Evolutionary conservation across 2,113 vertebrate species (phyloP), one percentile per base, ranked within the genome.

Genomic region (Candoia aspera): DNA sequence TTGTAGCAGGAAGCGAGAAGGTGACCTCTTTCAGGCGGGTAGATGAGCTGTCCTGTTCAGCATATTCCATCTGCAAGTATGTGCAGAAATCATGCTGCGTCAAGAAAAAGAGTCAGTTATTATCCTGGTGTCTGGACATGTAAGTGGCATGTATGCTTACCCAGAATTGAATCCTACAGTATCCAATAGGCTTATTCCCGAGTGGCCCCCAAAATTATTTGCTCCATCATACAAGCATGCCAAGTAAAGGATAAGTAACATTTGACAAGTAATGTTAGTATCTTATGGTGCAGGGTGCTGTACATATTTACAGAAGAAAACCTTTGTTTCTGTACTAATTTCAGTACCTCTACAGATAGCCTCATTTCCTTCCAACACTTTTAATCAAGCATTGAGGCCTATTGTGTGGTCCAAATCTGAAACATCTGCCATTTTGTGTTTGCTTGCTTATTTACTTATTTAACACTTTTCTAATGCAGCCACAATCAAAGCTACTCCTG

Each of bases 41-140:
- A 2, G 85, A 84, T 23, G 96, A 95, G 29, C 96, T 95, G 84
- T 98, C 97, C 93, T 96, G 97, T 92, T 97, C 97, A 57, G 95
- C 96, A 91, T 97, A 97, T 94, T 97, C 97, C 90, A 98, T 95
- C 90, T 98, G 97, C 95, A 98, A 95, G 94, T 98, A 97, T 0
- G 95, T 97, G 94, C 97, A 98, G 95, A 98, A 98, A 86, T 98
- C 96, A 54, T 97, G 97, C 98, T 98, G 93, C 57, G 90, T 89
- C 92, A 92, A 23, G 13, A 33, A 90, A 94, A 88, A 87, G 46
- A 58, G 26, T 33, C 89, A 13, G 37, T 91, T 33, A 54, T 42
- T 91, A 64, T 55, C 3, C 19, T 53, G 57, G 53, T 11, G 6
- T 33, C 5, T 46, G 8, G 24, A 21, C 10, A 54, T 29, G 9